These are phyloP conservation scores for Chironomus riparius DNA, from an alignment of 2,888 invertebrate species.

Conservation along the genomic window DNA sequence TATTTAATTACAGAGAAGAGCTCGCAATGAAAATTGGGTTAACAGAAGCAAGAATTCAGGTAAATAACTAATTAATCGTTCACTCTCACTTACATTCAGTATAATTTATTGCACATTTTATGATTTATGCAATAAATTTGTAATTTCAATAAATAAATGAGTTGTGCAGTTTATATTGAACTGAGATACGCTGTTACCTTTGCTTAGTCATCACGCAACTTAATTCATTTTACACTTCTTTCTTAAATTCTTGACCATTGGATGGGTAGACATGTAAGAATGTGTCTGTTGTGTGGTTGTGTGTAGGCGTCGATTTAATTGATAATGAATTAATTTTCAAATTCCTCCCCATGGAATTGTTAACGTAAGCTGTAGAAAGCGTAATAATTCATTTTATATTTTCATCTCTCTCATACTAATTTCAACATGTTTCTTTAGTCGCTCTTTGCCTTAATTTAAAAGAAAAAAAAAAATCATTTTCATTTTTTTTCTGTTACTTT, in stretches of 20 bases:
- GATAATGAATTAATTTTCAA: constrained; percentile 21
- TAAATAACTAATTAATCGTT: constrained; percentile 43
- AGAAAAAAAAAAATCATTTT: not conserved
- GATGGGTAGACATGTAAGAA: too few species aligned
- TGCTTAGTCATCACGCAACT: constrained; percentile 19
- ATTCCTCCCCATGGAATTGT: not conserved
- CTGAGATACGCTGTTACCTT: not conserved
- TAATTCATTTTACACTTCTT: not conserved
- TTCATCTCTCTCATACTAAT: not conserved
- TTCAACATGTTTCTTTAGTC: not conserved
- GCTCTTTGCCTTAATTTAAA: not conserved
- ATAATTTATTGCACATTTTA: constrained; percentile 25
- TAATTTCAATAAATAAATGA: constrained; percentile 8
- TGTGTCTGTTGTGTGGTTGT: not conserved
- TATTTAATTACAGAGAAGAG: constrained; percentile 68
- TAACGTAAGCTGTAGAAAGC: constrained; percentile 17
- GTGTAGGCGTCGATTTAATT: constrained; percentile 25
- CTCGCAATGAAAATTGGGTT: constrained; percentile 90
- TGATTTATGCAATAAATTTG: constrained; percentile 25
- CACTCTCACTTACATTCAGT: constrained; percentile 3
- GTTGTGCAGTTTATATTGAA: not conserved
- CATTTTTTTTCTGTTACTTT: not conserved
- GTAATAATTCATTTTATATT: constrained; percentile 15
- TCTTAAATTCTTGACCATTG: too few species aligned
- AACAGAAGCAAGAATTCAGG: constrained; percentile 92